Evolutionary conservation across 2,888 invertebrate genomes (phyloP).

Genomic region (Eucera pruinosa): DNA sequence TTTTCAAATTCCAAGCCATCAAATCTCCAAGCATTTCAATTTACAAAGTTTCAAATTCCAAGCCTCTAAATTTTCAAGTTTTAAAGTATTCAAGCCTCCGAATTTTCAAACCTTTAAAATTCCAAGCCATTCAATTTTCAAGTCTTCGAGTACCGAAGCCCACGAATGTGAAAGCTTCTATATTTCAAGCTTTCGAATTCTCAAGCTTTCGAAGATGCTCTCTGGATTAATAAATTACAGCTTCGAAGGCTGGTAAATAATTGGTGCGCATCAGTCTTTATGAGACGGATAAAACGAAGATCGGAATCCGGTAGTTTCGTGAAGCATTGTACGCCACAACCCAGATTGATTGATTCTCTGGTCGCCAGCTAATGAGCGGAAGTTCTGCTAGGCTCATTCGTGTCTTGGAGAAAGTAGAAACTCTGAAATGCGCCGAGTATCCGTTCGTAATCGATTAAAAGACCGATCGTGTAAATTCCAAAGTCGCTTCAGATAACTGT

Average conservation of each 20-base stretch:
- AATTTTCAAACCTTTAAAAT: too few relatives aligned
- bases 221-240: constrained; percentile 56
- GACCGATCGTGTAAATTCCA: too few relatives aligned
- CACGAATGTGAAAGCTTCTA: too few relatives aligned
- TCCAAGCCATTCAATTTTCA: too few relatives aligned
- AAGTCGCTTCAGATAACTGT: too few relatives aligned
- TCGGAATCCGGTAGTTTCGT: constrained; percentile 70
- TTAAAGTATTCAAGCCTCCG: too few relatives aligned
- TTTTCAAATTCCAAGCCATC: too few relatives aligned
- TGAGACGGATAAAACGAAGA: constrained; percentile 57
- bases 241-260: constrained; percentile 40
- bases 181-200: too few relatives aligned
- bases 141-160: too few relatives aligned
- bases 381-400: neutral
- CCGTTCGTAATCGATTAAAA: neutral
- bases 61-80: too few relatives aligned
- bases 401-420: constrained; percentile 21
- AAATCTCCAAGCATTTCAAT: too few relatives aligned
- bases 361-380: constrained; percentile 56
- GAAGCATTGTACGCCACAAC: constrained; percentile 46
- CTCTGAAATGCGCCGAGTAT: constrained; percentile 6
- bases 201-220: constrained; percentile 39
- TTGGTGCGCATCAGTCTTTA: constrained; percentile 64
- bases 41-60: too few relatives aligned
- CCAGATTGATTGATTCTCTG: constrained; percentile 62